A percentile compares a stretch with the other conserved stretches of the same genome.
phyloP scores from a whole-genome alignment of 2,888 invertebrate genomes.

The Drosophila demipolita region DNA sequence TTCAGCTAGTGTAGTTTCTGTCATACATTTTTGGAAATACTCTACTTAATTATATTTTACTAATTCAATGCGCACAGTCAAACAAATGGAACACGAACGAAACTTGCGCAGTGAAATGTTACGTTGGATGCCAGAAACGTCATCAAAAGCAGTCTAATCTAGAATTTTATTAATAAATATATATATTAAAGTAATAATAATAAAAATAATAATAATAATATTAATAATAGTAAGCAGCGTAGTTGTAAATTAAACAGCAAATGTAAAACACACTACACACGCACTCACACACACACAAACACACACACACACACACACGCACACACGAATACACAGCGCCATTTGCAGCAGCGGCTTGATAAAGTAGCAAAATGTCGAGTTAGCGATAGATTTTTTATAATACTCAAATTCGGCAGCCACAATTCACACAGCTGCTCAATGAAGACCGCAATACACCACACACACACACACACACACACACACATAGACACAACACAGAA shows the following conservation, averaged over 20 bases:
- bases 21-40: background rate
- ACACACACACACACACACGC: constrained; percentile 32
- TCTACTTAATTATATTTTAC: constrained; percentile 1
- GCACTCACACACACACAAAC: constrained; percentile 36
- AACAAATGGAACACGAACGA: constrained; percentile 85
- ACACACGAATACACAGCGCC: constrained; percentile 41
- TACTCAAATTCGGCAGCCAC: constrained; percentile 45
- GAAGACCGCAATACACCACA: constrained; percentile 36
- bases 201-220: constrained; percentile 45
- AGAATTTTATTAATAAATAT: constrained; percentile 75
- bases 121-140: constrained; percentile 85
- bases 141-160: constrained; percentile 85
- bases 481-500: constrained; percentile 24
- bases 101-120: constrained; percentile 85
- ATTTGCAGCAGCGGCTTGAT: constrained; percentile 59
- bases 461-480: constrained; percentile 31
- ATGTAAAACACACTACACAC: constrained; percentile 61
- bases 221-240: constrained; percentile 74
- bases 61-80: constrained; percentile 72
- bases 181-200: constrained; percentile 65
- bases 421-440: constrained; percentile 55
- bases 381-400: constrained; percentile 52
- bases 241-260: constrained; percentile 74
- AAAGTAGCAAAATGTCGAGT: constrained; percentile 44
- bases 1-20: constrained; percentile 23